phyloP scores from a whole-genome alignment of 2,797 vertebrate species.

The Danio aesculapii region DNA sequence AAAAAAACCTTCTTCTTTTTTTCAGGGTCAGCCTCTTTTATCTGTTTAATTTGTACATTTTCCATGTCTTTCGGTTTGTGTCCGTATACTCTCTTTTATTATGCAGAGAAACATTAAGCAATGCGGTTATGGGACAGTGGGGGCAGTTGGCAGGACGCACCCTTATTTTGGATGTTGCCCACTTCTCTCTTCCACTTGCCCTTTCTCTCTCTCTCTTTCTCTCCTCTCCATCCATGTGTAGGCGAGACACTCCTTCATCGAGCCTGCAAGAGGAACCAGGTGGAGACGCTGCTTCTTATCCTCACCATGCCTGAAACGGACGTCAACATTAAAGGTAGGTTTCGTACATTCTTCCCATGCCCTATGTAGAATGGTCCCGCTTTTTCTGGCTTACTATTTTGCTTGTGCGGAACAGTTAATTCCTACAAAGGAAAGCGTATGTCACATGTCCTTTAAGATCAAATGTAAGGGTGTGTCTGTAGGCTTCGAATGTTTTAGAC shows the following conservation, averaged over 20 bases:
- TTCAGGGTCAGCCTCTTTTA: conserved; percentile 65
- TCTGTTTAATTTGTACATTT: not conserved
- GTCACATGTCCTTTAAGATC: conserved; percentile 73
- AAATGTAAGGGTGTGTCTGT: conserved; percentile 77
- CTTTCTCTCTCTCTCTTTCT: conserved; percentile 71
- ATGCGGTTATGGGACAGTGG: conserved; percentile 58
- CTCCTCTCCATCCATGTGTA: conserved; percentile 82
- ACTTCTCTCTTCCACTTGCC: conserved; percentile 59
- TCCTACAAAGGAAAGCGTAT: conserved; percentile 51
- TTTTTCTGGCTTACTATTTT: not conserved
- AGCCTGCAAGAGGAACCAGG: conserved; percentile 94
- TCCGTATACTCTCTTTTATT: conserved; percentile 17
- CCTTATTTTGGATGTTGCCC: conserved; percentile 62
- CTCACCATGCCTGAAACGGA: conserved; percentile 87
- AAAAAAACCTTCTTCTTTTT: conserved; percentile 39
- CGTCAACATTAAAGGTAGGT: conserved; percentile 94
- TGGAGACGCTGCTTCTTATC: conserved; percentile 88
- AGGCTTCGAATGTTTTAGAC: conserved; percentile 60
- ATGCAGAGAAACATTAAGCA: conserved; percentile 62
- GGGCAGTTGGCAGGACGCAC: conserved; percentile 75
- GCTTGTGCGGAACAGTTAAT: conserved; percentile 52
- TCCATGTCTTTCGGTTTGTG: not conserved
- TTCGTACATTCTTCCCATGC: conserved; percentile 21
- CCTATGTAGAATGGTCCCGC: not conserved
- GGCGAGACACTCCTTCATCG: conserved; percentile 94